phyloP scores from a whole-genome alignment of 2,797 vertebrate species.

The Heteromormyrus szaboi region DNA sequence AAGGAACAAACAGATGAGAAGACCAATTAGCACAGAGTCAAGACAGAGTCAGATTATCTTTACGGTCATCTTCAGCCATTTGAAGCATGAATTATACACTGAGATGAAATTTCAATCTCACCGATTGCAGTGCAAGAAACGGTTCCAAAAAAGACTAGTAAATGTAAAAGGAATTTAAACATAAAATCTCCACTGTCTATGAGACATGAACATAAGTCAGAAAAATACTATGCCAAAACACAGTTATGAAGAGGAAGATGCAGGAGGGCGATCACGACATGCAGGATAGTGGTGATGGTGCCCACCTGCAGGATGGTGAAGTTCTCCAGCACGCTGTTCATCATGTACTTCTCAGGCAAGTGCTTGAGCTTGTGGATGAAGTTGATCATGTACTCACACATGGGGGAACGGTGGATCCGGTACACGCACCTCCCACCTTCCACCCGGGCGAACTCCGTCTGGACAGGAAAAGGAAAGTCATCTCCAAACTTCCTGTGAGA shows the following conservation, averaged over 20 bases:
- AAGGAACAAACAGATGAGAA: neutral
- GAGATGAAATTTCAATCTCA: neutral
- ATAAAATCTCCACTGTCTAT: neutral
- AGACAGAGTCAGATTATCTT: neutral
- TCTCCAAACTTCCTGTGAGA: neutral
- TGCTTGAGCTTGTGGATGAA: constrained; percentile 97
- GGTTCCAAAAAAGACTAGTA: neutral
- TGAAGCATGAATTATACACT: neutral
- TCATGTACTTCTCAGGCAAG: constrained; percentile 95
- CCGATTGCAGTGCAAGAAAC: neutral
- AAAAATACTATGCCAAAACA: neutral
- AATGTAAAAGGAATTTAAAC: neutral
- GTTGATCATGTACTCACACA: constrained; percentile 98
- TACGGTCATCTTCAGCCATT: neutral
- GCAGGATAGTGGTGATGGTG: neutral
- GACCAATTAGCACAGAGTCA: neutral
- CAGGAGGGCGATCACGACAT: neutral
- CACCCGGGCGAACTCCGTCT: constrained; percentile 86
- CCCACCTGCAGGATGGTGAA: constrained; percentile 90
- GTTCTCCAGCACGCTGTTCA: constrained; percentile 97
- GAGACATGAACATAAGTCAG: neutral
- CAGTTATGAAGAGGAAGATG: neutral
- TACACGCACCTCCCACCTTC: constrained; percentile 86
- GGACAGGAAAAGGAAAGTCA: constrained; percentile 13
- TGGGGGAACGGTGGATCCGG: constrained; percentile 86